Percentiles rank a stretch among this genome's conserved stretches.
phyloP scores from a whole-genome alignment of 2,113 vertebrate species.

The Phalacrocorax aristotelis region DNA sequence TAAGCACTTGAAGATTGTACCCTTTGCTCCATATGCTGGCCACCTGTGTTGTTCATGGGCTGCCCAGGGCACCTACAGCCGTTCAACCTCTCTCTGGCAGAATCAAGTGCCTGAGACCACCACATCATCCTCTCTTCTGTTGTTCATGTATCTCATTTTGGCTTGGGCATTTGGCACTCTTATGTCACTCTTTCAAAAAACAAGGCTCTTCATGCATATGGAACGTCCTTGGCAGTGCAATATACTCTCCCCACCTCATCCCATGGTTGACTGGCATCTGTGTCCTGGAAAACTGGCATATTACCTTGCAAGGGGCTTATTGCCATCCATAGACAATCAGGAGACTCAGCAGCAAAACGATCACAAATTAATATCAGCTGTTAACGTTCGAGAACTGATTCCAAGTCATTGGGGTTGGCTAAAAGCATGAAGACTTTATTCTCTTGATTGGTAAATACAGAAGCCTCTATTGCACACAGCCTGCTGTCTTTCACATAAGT shows the following conservation, averaged over 20 bases:
- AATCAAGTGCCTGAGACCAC: neutral
- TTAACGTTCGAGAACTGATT: slow-evolving; percentile 4
- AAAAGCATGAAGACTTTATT: slow-evolving; percentile 37
- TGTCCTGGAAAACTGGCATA: slow-evolving; percentile 52
- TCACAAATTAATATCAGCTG: slow-evolving; percentile 54
- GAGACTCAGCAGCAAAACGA: slow-evolving; percentile 37
- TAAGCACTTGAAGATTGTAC: neutral
- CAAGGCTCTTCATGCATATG: neutral
- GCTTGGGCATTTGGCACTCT: neutral
- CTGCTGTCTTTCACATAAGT: neutral
- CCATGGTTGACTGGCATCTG: slow-evolving; percentile 47
- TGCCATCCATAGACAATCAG: slow-evolving; percentile 30
- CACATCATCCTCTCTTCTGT: neutral
- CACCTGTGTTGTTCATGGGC: neutral
- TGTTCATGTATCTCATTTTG: slow-evolving; percentile 19
- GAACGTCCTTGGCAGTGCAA: neutral
- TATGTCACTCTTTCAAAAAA: slow-evolving; percentile 7
- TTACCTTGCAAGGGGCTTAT: slow-evolving; percentile 15
- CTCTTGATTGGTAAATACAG: neutral
- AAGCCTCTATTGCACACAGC: neutral
- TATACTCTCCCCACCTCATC: neutral
- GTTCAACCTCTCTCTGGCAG: neutral
- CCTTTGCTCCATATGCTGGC: neutral
- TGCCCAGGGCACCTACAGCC: neutral
- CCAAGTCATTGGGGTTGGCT: neutral